These are phyloP conservation scores for Aspidiotus rigidus DNA, from an alignment of 2,888 invertebrate genomes.

Conservation along the genomic window DNA sequence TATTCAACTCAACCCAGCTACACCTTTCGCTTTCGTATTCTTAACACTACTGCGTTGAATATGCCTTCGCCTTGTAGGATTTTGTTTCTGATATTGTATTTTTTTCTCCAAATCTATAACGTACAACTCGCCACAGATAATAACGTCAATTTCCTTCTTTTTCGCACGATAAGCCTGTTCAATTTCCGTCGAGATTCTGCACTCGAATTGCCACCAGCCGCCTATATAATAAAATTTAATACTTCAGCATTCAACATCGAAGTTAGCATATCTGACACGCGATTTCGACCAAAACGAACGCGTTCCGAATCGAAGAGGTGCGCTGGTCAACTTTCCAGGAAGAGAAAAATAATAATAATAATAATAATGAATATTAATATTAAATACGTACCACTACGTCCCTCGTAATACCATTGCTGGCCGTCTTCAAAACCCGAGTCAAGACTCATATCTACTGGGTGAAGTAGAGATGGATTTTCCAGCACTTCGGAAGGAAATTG, in stretches of 20 bases:
- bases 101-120: constrained; percentile 79
- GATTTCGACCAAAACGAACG: no score
- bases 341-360: no score
- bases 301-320: no score
- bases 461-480: constrained; percentile 70
- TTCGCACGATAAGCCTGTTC: constrained; percentile 72
- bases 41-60: constrained; percentile 80
- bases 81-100: constrained; percentile 71
- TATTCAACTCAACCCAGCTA: constrained; percentile 11
- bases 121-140: constrained; percentile 89
- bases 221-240: constrained; percentile 38
- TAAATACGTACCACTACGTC: constrained; percentile 65
- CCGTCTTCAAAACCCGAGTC: constrained; percentile 50
- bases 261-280: no score
- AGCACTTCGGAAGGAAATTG: constrained; percentile 82
- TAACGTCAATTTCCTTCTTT: constrained; percentile 63
- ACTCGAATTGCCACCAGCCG: constrained; percentile 99
- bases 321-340: no score
- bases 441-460: constrained; percentile 44
- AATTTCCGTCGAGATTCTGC: constrained; percentile 75
- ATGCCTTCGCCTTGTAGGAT: constrained; percentile 68
- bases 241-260: no score
- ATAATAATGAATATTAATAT: not conserved
- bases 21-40: constrained; percentile 14
- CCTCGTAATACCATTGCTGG: constrained; percentile 94